Evolutionary conservation across 2,888 invertebrate species (phyloP).

Genomic region (Temnothorax unifasciatus): DNA sequence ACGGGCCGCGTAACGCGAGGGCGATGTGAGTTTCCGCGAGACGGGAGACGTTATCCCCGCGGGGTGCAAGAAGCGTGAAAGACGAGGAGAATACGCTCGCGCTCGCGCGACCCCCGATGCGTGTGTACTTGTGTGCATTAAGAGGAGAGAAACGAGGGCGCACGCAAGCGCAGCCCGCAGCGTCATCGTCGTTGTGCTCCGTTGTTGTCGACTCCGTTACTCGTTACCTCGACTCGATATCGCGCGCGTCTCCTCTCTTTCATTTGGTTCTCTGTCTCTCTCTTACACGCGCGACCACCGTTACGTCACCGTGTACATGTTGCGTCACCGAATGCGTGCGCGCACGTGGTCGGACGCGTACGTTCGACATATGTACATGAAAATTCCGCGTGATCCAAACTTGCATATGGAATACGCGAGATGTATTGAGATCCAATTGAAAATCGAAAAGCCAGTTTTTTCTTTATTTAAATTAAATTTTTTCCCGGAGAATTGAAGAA

Average conservation of each 20-base stretch:
- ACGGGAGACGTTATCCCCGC: constrained; percentile 7
- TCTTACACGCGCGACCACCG: constrained; percentile 1
- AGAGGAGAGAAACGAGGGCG: constrained; percentile 61
- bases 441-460: background rate
- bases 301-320: constrained; percentile 69
- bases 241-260: constrained; percentile 49
- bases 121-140: background rate
- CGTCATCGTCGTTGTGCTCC: constrained; percentile 45
- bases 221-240: constrained; percentile 69
- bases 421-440: background rate
- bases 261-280: background rate
- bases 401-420: background rate
- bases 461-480: background rate
- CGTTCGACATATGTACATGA: background rate
- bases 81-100: background rate
- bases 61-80: constrained; percentile 25
- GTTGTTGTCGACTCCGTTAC: constrained; percentile 41
- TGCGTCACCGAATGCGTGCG: constrained; percentile 73
- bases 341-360: constrained; percentile 67
- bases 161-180: constrained; percentile 72
- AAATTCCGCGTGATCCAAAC: background rate
- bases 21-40: constrained; percentile 12
- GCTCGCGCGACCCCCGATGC: background rate
- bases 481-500: background rate
- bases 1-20: constrained; percentile 27